Percentiles rank a stretch among this genome's conserved stretches.
Conservation (phyloP, 2,797 vertebrate species). For the Clamator glandarius region DNA sequence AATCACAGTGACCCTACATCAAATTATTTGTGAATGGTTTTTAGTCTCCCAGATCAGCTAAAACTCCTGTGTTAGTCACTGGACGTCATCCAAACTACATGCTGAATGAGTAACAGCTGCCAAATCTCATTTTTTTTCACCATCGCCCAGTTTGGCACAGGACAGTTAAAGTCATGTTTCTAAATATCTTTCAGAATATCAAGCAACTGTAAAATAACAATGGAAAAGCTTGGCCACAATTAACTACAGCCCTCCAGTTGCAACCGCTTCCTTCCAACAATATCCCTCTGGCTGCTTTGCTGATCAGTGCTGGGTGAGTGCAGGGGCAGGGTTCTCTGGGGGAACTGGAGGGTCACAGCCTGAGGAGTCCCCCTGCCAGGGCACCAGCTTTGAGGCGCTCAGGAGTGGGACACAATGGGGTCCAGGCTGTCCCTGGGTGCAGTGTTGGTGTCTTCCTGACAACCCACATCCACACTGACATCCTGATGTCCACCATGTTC, state of each 20-base stretch:
- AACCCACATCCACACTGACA: not conserved
- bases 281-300: not conserved
- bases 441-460: not conserved
- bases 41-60: slow-evolving; percentile 50
- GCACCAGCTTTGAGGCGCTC: not conserved
- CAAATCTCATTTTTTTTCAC: slow-evolving; percentile 49
- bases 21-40: slow-evolving; percentile 71
- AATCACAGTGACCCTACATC: slow-evolving; percentile 60
- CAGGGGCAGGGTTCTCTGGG: not conserved
- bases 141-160: slow-evolving; percentile 60
- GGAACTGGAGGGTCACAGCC: not conserved
- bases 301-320: not conserved
- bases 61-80: slow-evolving; percentile 56
- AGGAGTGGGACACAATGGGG: not conserved
- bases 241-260: slow-evolving; percentile 40
- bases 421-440: not conserved
- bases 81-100: slow-evolving; percentile 50
- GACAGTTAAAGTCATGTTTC: slow-evolving; percentile 53
- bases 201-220: slow-evolving; percentile 62
- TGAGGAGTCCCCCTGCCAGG: not conserved
- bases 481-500: fast-evolving
- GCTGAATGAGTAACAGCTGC: slow-evolving; percentile 62
- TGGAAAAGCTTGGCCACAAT: slow-evolving; percentile 17
- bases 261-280: slow-evolving; percentile 24
- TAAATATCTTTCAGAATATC: slow-evolving; percentile 68